These are phyloP conservation scores for Aphodius granarius DNA, from an alignment of 2,888 invertebrate genomes.

Conservation along the genomic window DNA sequence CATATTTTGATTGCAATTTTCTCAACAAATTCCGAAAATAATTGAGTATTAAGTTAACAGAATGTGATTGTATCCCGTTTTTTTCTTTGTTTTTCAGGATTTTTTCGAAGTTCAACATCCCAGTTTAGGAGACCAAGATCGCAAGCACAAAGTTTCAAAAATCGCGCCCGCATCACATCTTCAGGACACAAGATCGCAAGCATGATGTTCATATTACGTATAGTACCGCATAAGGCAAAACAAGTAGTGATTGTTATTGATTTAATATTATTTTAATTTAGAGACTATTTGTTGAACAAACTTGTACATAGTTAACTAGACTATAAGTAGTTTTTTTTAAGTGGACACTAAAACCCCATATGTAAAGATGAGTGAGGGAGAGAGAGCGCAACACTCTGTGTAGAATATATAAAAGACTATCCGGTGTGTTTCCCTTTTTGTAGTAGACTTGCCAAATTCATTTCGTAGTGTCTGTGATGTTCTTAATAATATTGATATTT, in stretches of 20 bases:
- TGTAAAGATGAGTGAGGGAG: neutral
- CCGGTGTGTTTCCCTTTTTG: neutral
- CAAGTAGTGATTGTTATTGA: constrained; percentile 7
- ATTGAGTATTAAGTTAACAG: too few species aligned
- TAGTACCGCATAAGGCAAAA: neutral
- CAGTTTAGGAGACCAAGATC: neutral
- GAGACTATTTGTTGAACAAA: constrained; percentile 8
- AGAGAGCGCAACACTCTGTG: neutral
- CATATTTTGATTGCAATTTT: too few species aligned
- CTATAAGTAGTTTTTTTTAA: neutral
- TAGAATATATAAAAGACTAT: neutral
- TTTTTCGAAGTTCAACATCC: neutral
- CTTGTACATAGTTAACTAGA: constrained; percentile 2
- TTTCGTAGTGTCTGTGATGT: constrained; percentile 12
- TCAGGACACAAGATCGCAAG: neutral
- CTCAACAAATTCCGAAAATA: too few species aligned
- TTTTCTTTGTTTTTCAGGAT: neutral
- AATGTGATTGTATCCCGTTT: too few species aligned
- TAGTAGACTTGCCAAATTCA: constrained; percentile 13
- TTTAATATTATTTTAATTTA: constrained; percentile 4
- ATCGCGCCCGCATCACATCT: neutral
- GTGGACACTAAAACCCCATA: neutral
- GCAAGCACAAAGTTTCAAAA: neutral
- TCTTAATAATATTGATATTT: neutral
- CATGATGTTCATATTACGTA: neutral